Base-by-base conservation (phyloP, 2,797 vertebrate species). In the Hyperoplus lanceolatus region DNA sequence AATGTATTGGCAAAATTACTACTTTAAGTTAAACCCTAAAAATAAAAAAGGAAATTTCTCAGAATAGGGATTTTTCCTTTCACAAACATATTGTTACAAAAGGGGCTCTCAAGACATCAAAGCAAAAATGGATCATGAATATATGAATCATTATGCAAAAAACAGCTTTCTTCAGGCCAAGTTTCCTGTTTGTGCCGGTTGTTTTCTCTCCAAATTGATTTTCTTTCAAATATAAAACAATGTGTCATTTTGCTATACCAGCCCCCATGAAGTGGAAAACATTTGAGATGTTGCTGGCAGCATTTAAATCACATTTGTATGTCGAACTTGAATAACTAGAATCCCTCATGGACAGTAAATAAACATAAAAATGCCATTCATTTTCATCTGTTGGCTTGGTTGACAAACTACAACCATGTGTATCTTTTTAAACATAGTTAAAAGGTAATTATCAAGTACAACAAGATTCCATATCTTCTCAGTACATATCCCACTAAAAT, bases 181-280 rank as follows among this genome's bases (percentile, higher is more conserved):
- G 16, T 57, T 57, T 67, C 74, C 36, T 51, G 14, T 63, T 60
- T 66, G 55, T 36, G 56, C 13, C 1, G 3, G 38, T 43, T 42
- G 43, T 45, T 77, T 54, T 69, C 12, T 60, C 36, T 75, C 43
- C 4, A 45, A 65, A 73, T 2, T 14, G 9, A 72, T 79, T 57
- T 63, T 63, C 68, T 59, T 57, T 81, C 8, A 70, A 78, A 81
- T 29, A 58, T 43, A 60, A 62, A 57, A 49, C 51, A 74, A 75
- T 13, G 59, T 53, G 48, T 12, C 46, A 54, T 62, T 85, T 57
- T 59, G 45, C 42, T 14, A 69, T 57, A 13, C 49, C 50, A n/a
- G 10, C 38, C 50, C n/a, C 64, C 38, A 46, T 5, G 43, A 68
- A 16, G 29, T 42, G 12, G 29, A 14, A 46, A 48, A 56, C 46